Evolutionary conservation across 2,797 vertebrate species (phyloP).

Genomic region (Sebastolobus alascanus): DNA sequence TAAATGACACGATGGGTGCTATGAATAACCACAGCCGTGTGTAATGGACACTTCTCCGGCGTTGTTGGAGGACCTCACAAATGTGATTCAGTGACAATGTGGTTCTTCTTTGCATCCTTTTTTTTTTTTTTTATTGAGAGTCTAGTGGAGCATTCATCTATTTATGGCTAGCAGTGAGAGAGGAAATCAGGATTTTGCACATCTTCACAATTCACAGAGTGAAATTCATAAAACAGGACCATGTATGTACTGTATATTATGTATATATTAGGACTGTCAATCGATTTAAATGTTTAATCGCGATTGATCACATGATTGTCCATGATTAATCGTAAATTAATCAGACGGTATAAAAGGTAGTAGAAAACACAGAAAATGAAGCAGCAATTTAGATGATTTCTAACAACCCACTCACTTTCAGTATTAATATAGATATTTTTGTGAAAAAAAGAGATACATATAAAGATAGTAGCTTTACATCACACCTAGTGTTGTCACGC

Average conservation of each 20-base stretch:
- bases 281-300: no score
- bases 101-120: constrained; percentile 10
- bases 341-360: neutral
- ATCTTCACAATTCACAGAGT: neutral
- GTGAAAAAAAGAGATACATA: neutral
- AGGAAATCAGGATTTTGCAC: neutral
- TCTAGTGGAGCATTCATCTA: constrained; percentile 4
- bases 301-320: no score
- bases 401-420: neutral
- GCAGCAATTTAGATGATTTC: neutral
- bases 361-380: neutral
- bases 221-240: neutral
- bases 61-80: constrained; percentile 2
- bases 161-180: neutral
- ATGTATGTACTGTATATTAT: neutral
- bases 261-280: no score
- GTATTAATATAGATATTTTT: neutral
- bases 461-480: neutral
- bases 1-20: constrained; percentile 8
- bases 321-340: no score
- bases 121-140: constrained; percentile 3
- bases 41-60: neutral
- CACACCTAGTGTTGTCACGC: neutral
- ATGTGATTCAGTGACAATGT: neutral
- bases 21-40: constrained; percentile 31